Percentiles rank a stretch among this genome's conserved stretches.
Evolutionary conservation across 1,140 invertebrate genomes (phyloP).

Genomic region (Drosophila bifasciata): DNA sequence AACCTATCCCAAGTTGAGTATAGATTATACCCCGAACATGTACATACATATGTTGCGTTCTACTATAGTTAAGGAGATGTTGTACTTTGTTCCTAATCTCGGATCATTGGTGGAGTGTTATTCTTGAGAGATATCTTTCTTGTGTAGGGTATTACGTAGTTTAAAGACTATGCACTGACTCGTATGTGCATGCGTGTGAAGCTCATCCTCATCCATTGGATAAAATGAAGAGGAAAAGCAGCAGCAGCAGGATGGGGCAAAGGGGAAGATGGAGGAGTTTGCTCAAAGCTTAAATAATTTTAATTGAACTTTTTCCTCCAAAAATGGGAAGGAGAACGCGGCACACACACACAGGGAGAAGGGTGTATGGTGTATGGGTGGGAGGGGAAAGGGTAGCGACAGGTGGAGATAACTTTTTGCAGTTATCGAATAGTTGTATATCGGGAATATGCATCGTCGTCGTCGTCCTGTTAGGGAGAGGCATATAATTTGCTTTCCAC

Average conservation of each 20-base stretch:
- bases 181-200: constrained; percentile 29
- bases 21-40: no score
- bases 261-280: constrained; percentile 9
- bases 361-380: constrained; percentile 1
- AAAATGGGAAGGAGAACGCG: constrained; percentile 24
- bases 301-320: constrained; percentile 77
- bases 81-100: no score
- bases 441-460: constrained; percentile 35
- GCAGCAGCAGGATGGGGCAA: constrained; percentile 9
- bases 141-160: no score
- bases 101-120: no score
- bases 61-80: no score
- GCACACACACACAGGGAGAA: constrained; percentile 16
- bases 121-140: no score
- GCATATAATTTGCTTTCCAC: constrained; percentile 51
- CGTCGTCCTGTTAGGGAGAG: constrained; percentile 9
- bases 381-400: background rate
- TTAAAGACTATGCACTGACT: constrained; percentile 47
- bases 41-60: no score
- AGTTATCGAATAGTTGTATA: constrained; percentile 77
- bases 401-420: constrained; percentile 44
- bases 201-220: constrained; percentile 20
- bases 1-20: constrained; percentile 77
- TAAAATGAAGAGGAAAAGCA: no score
- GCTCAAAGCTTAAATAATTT: constrained; percentile 72